Evolutionary conservation across 2,797 vertebrate species (phyloP), one percentile per base, ranked within the genome.

Genomic region (Chiroxiphia lanceolata): DNA sequence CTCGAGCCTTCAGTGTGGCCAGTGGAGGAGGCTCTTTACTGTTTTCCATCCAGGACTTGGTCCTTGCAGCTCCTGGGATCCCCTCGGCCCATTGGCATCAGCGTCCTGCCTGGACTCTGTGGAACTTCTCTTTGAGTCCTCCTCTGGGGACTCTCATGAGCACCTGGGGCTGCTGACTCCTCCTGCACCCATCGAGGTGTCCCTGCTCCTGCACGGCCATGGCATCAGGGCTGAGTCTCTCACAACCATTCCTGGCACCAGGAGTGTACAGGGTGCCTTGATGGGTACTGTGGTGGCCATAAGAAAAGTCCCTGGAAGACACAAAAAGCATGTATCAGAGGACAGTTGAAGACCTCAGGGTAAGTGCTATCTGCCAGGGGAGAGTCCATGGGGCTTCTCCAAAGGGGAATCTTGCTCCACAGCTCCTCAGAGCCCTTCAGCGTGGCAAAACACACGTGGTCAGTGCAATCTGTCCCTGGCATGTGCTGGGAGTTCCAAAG

Each of bases 361-460:
- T 53, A 11, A 21, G n/a, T 25, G 40, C 40, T 71, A 0, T 29
- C 34, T 78, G 25, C 64, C 22, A 23, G 36, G 29, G 22, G n/a
- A 38, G 16, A 45, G 36, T 34, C 47, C 29, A 2, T 6, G 54
- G 15, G 54, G n/a, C 45, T 83, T 56, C 76, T 88, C 71, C 68
- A 72, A 53, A 34, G 36, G 53, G 21, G 15, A 42, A 25, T 89
- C 56, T 54, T 67, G 31, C 59, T 71, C 47, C 50, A 57, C 64
- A 72, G 2, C 29, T 26, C 76, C 47, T 70, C 45, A 44, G 56
- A 86, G 56, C 21, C 60, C 51, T 81, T 63, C 38, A 21, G 51
- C 54, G 44, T 5, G 4, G 51, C 68, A 36, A 3, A 3, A 13
- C 33, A 48, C 45, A 38, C 0, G 2, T 0, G 0, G 51, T 31